Percentiles rank a stretch among this genome's conserved stretches.
phyloP scores from a whole-genome alignment of 64 coral and sea anemone species.

The Porites lutea region DNA sequence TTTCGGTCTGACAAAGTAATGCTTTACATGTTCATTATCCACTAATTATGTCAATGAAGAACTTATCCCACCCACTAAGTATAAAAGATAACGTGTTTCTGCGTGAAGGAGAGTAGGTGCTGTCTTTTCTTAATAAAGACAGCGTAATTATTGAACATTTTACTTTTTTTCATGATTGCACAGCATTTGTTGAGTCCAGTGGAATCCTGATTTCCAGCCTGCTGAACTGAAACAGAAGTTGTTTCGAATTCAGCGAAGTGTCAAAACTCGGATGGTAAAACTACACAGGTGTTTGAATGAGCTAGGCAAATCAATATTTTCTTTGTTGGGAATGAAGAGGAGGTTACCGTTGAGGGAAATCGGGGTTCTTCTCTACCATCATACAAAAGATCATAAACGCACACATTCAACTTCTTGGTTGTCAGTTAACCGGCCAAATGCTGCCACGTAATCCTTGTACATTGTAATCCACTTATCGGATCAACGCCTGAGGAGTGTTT shows the following conservation, averaged over 20 bases:
- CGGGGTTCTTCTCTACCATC: no score
- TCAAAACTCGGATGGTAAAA: no score
- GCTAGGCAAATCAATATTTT: no score
- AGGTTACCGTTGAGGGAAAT: no score
- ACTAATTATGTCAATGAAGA: neutral
- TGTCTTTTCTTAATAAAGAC: neutral
- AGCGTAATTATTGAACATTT: neutral
- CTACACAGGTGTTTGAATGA: neutral
- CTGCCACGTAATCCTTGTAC: no score
- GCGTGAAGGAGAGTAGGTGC: neutral
- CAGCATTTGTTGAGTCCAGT: no score
- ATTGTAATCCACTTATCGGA: constrained; percentile 9
- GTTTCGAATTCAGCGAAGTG: no score
- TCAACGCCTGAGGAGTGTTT: neutral
- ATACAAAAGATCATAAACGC: no score
- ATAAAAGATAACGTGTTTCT: neutral
- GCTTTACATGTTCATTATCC: neutral
- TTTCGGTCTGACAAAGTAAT: neutral
- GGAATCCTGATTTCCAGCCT: no score
- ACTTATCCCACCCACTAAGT: neutral
- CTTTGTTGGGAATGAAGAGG: no score
- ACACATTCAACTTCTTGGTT: neutral
- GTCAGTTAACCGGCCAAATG: no score
- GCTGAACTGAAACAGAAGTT: no score
- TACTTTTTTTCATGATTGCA: neutral